Percentiles rank a stretch among this genome's conserved stretches.
Conservation (phyloP, 2,113 vertebrate species). For the Plectropomus leopardus region DNA sequence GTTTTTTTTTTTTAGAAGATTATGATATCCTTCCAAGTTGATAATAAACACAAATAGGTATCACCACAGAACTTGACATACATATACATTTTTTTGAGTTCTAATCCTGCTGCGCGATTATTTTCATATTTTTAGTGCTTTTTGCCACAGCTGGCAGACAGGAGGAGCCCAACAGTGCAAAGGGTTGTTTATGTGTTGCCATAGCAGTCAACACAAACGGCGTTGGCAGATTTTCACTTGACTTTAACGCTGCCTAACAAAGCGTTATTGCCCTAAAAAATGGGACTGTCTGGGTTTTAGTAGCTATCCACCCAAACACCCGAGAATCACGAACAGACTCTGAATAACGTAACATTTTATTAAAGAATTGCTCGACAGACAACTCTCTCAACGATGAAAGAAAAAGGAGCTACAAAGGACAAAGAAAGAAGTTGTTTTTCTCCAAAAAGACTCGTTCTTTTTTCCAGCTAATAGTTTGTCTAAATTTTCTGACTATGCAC, state of each 20-base stretch:
- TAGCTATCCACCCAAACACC: not conserved
- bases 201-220: not conserved
- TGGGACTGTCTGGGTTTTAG: not conserved
- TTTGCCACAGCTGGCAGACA: not conserved
- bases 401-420: conserved; percentile 94
- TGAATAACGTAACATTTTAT: conserved; percentile 98
- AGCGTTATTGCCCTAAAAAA: too few species aligned
- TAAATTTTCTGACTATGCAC: conserved; percentile 93
- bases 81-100: not conserved
- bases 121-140: conserved; percentile 1
- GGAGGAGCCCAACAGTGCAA: not conserved
- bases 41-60: too few species aligned
- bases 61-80: not conserved
- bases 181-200: conserved; percentile 16
- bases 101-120: not conserved
- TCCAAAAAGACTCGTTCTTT: conserved; percentile 82
- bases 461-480: conserved; percentile 89
- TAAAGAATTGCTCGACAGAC: conserved; percentile 97
- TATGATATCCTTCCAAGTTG: too few species aligned
- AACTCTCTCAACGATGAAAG: conserved; percentile 93
- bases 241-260: not conserved
- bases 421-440: conserved; percentile 87
- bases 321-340: conserved; percentile 76
- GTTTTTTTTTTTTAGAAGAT: too few species aligned
- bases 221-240: not conserved